Evolutionary conservation across 2,113 vertebrate species (phyloP), one percentile per base, ranked within the genome.

Genomic region (Ivindomyrus marchei): DNA sequence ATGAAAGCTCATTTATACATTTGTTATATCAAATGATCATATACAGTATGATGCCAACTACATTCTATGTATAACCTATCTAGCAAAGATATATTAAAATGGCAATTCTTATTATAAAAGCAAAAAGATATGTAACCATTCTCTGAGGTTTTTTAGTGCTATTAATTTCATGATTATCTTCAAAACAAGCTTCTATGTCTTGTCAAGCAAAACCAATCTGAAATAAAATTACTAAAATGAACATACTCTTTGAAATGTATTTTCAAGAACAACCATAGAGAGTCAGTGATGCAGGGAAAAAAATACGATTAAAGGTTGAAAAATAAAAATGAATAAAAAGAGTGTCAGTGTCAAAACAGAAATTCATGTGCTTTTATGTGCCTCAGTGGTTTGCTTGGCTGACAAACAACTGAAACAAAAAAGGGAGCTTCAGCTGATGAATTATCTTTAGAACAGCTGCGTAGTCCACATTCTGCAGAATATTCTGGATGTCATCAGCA

Each of bases 351-450:
- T 53, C 85, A 31, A 87, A 87, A 50, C 31, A 39, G 47, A n/a
- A 87, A 87, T 15, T 31, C 49, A 19, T 31, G 47, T 39, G 85
- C 85, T 85, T 85, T 47, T 56, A 87, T 53, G 50, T 52, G 85
- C 27, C 49, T 27, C 27, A 87, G 27, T 53, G 85, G 50, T 87
- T 87, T 39, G 21, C 49, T 36, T 87, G 84, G 15, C 27, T 56
- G 85, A 53, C 49, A 87, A 87, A 87, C 85, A 87, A 56, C 31
- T 36, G 27, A 53, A 87, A 87, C 24, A 87, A 36, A 87, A 87
- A 24, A 39, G 50, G 27, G 42, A 53, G n/a, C 47, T 52, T 86
- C 85, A 50, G 85, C 45, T 85, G 83, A 85, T 47, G 83, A 85
- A 85, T 85, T 85, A 85, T n/a, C 45, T 45, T 85, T 21, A 85